Conservation (phyloP, 2,888 invertebrate species). For the Drosophila meridionalis region DNA sequence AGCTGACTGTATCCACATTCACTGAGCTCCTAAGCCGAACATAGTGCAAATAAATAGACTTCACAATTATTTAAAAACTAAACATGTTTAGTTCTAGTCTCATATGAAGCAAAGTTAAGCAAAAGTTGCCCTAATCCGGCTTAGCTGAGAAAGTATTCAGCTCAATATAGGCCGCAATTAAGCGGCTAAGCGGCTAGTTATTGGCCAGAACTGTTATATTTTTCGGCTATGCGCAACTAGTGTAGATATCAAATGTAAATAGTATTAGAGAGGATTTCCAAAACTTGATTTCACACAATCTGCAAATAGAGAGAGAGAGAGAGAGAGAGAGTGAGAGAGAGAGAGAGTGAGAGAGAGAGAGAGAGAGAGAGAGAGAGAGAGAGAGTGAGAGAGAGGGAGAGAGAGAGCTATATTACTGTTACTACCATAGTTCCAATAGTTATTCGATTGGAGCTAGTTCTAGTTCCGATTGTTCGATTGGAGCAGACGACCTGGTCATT, state of each 20-base stretch:
- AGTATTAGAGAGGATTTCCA: not conserved
- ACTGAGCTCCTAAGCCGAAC: not conserved
- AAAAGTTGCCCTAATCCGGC: constrained; percentile 2
- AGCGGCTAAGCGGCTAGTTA: not conserved
- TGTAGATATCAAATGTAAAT: not conserved
- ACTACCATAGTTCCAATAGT: too few relatives aligned
- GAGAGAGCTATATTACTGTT: too few relatives aligned
- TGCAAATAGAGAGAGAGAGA: too few relatives aligned
- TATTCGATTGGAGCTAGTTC: too few relatives aligned
- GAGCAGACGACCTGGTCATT: too few relatives aligned
- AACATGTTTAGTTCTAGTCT: not conserved
- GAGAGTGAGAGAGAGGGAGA: too few relatives aligned
- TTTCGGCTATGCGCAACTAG: not conserved
- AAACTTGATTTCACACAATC: not conserved
- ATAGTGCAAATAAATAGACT: not conserved
- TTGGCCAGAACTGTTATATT: not conserved
- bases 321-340: too few relatives aligned
- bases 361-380: too few relatives aligned
- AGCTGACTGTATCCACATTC: not conserved
- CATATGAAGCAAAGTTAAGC: not conserved
- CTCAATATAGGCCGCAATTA: not conserved
- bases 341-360: too few relatives aligned
- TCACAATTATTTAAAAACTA: not conserved
- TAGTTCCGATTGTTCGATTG: too few relatives aligned
- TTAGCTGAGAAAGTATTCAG: not conserved